Base-by-base conservation (phyloP, 1,140 invertebrate species). In the Latrodectus geometricus region DNA sequence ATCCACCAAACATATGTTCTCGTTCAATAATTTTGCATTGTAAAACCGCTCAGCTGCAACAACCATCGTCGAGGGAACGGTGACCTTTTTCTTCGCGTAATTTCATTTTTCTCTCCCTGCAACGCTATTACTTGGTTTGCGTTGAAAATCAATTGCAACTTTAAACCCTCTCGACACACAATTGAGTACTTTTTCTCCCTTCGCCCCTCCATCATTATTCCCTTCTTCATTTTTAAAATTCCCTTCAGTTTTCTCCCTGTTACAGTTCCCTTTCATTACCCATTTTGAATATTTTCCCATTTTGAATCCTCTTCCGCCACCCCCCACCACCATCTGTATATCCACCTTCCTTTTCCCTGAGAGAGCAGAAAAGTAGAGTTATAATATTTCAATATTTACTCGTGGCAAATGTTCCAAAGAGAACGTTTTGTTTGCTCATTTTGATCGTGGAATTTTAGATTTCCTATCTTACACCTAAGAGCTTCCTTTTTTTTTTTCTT, bases 361-460 rank as follows among this genome's bases (percentile, higher is more conserved):
- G 14, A 56, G 11, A 61, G 54, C 54, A 61, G 54, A 11, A 70
- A 70, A 70, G 68, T 12, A 50, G 23, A 73, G 35, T 73, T 23
- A 73, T 73, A 73, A 73, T 73, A 73, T 73, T 73, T 73, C 70
- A 73, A 73, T 73, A 73, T 73, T 73, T 48, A 49, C 48, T 73
- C 70, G 11, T 17, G 11, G 54, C 17, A 61, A 61, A 61, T 61
- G 54, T 61, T 14, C 35, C 54, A 61, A 61, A 61, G 54, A 61
- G 54, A 61, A 17, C 54, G 17, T 61, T 61, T 61, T 61, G 54
- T 61, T 61, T 61, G 54, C 54, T 14, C 54, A 61, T 61, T 61
- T 17, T 61, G 54, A 11, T 11, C 11, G 54, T 61, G 54, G 54
- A 61, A 61, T 61, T 61, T 61, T 61, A 61, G 54, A 61, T 61